Evolutionary conservation across 2,888 invertebrate genomes (phyloP).

Genomic region (Ectemnius cavifrons): DNA sequence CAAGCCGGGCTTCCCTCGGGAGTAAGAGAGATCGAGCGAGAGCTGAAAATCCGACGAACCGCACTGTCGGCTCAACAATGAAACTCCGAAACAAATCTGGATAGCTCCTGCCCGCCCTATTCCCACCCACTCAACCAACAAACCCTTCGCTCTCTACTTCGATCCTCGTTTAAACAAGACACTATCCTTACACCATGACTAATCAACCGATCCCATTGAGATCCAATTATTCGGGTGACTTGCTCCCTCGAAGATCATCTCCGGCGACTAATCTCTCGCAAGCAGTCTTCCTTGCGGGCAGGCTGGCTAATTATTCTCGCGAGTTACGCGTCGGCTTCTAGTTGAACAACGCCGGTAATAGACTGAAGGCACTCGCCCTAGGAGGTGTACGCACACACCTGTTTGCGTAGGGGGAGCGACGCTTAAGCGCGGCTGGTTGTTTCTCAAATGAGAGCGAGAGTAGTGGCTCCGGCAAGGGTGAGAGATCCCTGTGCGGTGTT

Average conservation of each 20-base stretch:
- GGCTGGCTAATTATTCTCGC: background rate
- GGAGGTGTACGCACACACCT: too few species aligned
- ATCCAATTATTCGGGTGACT: constrained; percentile 8
- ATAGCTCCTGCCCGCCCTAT: constrained; percentile 12
- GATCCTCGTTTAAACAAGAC: background rate
- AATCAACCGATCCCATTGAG: constrained; percentile 19
- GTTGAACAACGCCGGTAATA: too few species aligned
- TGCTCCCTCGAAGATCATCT: background rate
- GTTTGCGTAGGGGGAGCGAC: too few species aligned
- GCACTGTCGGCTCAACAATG: constrained; percentile 29
- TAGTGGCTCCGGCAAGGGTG: too few species aligned
- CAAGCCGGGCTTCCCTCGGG: constrained; percentile 39
- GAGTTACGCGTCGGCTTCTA: too few species aligned
- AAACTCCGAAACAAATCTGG: constrained; percentile 48
- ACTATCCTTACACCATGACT: background rate
- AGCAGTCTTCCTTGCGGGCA: background rate
- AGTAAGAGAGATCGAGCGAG: constrained; percentile 4
- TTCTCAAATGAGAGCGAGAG: too few species aligned
- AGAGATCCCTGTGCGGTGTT: too few species aligned
- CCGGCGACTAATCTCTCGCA: background rate
- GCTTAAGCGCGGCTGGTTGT: too few species aligned
- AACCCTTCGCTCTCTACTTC: constrained; percentile 13
- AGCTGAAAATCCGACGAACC: constrained; percentile 53
- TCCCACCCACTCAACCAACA: constrained; percentile 4
- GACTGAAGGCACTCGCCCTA: too few species aligned